phyloP scores from a whole-genome alignment of 1,140 invertebrate genomes.

The Hylaeus volcanicus region DNA sequence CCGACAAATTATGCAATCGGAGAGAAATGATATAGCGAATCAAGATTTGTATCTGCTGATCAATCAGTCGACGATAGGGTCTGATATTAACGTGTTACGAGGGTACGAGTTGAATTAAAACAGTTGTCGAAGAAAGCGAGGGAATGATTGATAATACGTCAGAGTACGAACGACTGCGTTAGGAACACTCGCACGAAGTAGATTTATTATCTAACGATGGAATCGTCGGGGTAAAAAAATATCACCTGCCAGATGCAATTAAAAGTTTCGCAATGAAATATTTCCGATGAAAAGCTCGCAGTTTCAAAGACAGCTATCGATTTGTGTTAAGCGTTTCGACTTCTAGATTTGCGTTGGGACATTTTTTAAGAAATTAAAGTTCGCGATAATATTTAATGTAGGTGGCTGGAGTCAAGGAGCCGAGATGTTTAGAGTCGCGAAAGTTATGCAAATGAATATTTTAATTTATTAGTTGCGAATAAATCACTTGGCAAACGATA shows the following conservation, averaged over 20 bases:
- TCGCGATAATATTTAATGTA: too few relatives aligned
- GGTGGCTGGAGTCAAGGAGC: too few relatives aligned
- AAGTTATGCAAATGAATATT: not conserved
- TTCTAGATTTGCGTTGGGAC: too few relatives aligned
- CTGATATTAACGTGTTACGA: constrained; percentile 45
- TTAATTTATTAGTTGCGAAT: not conserved
- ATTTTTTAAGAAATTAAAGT: too few relatives aligned
- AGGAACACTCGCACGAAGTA: constrained; percentile 28
- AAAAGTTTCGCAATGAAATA: not conserved
- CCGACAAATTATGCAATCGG: not conserved
- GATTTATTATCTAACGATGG: not conserved
- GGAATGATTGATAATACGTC: constrained; percentile 55
- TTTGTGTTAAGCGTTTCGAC: too few relatives aligned
- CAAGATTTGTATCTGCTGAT: constrained; percentile 18
- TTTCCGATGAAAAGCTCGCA: not conserved
- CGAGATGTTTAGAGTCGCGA: too few relatives aligned
- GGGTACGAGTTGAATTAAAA: constrained; percentile 54
- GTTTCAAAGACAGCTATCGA: too few relatives aligned
- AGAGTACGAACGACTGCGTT: constrained; percentile 39
- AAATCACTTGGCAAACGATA: not conserved
- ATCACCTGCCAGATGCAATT: constrained; percentile 13
- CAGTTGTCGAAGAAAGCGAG: constrained; percentile 46
- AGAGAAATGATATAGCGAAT: constrained; percentile 33
- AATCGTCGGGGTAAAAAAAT: constrained; percentile 3
- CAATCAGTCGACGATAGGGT: constrained; percentile 3